Evolutionary conservation across 2,888 invertebrate genomes (phyloP).

Genomic region (Chymomyza procnemis): DNA sequence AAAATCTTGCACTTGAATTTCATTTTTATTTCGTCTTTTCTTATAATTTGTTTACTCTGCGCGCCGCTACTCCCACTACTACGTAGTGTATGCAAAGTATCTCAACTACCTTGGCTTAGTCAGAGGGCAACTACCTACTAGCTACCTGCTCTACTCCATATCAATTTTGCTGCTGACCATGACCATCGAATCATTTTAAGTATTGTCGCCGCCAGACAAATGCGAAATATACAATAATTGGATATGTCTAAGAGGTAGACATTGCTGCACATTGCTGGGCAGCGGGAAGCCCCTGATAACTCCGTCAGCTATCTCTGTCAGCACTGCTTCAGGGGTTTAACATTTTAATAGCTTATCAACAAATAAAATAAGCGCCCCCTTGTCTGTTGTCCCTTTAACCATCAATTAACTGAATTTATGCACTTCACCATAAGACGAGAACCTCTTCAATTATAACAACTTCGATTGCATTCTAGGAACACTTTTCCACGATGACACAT

Average conservation of each 20-base stretch:
- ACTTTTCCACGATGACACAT: background rate
- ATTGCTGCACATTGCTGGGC: too few species aligned
- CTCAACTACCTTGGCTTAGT: background rate
- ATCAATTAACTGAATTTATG: background rate
- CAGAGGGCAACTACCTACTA: constrained; percentile 25
- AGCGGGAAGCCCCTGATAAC: background rate
- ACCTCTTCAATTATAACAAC: background rate
- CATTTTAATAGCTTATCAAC: background rate
- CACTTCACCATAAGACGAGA: background rate
- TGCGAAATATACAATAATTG: background rate
- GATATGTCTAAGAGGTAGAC: background rate
- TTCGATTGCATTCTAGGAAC: background rate
- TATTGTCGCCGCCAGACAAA: background rate
- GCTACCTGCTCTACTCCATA: constrained; percentile 32
- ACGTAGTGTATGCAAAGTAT: background rate
- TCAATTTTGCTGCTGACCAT: background rate
- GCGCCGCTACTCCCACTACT: background rate
- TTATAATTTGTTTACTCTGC: background rate
- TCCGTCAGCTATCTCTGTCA: too few species aligned
- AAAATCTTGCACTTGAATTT: background rate
- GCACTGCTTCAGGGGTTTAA: too few species aligned
- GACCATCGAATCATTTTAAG: background rate
- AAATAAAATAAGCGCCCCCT: background rate
- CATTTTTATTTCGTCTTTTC: background rate
- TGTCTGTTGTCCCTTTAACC: background rate